Conservation (phyloP, 1,140 invertebrate species). For the Octopus bimaculoides region DNA sequence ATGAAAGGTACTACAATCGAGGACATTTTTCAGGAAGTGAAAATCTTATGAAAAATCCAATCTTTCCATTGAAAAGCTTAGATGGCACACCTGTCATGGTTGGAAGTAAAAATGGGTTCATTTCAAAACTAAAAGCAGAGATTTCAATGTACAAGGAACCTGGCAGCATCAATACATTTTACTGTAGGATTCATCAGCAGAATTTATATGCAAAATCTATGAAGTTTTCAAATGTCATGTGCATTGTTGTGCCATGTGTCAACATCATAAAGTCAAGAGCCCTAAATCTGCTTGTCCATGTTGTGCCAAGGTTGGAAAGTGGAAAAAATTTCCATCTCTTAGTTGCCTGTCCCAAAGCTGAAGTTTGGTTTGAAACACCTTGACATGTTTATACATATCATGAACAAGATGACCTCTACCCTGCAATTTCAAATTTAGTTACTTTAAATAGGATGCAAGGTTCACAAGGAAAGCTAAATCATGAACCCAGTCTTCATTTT, state of each 20-base stretch:
- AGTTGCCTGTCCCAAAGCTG: neutral
- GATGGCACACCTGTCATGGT: neutral
- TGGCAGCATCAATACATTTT: neutral
- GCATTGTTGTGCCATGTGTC: neutral
- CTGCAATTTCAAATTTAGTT: neutral
- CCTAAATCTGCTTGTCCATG: neutral
- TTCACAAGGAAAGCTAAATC: constrained; percentile 3
- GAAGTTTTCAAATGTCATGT: neutral
- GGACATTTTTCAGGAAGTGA: neutral
- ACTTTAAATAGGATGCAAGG: neutral
- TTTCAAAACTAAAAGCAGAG: neutral
- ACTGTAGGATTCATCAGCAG: neutral
- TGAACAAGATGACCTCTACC: constrained; percentile 3
- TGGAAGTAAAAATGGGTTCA: constrained; percentile 4
- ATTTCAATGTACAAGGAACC: neutral
- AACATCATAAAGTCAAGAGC: constrained; percentile 5
- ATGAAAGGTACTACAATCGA: neutral
- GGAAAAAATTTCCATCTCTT: neutral
- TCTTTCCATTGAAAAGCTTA: neutral
- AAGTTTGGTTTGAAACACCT: constrained; percentile 1
- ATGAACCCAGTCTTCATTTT: neutral
- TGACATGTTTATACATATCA: neutral
- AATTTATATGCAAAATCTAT: neutral
- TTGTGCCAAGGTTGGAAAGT: neutral
- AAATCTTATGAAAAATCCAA: neutral